Evolutionary conservation across 2,797 vertebrate genomes (phyloP), one percentile per base, ranked within the genome.

Genomic region (Helicolenus hilgendorfi): DNA sequence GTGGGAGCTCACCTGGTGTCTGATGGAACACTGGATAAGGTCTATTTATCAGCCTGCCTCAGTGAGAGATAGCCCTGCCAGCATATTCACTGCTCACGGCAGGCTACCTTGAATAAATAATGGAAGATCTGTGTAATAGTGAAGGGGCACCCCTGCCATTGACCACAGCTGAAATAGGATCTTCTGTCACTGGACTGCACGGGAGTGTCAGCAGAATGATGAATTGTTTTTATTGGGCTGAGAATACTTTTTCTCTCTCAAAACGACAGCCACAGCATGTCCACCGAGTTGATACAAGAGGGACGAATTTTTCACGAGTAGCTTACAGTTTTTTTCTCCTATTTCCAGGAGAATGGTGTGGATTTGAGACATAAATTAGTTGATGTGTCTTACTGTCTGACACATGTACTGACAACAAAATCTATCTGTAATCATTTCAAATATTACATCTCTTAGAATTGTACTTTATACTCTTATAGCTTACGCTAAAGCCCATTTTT

Each of bases 31-130:
- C 45, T 36, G 36, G 82, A 84, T 91, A 62, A 70, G 86, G 65
- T 88, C 89, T 64, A 92, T 94, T 91, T 56, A 93, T 95, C 93
- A 95, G 86, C 62, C 77, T 80, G 90, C 70, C 86, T 78, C 71
- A 4, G 27, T 85, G 88, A 92, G 87, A 82, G 86, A 91, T 91
- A 31, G 78, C 14, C 58, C 85, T 86, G 92, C 85, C 88, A 70
- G 49, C 31, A 41, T 24, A 45, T 84, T 70, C 81, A 22, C 75
- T 15, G 78, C 86, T 91, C 91, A 76, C 89, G 33, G 64, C 53
- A 33, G 89, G 92, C 86, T 81, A 72, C 59, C 72, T 63, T 92
- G 85, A 93, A 93, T 95, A 89, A 94, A 91, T 94, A 88, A 95
- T 94, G 63, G 84, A 45, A 10, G 60, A 76, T 56, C 33, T 60